Base-by-base conservation (phyloP, 1,140 invertebrate genomes). In the Cheumatopsyche charites region DNA sequence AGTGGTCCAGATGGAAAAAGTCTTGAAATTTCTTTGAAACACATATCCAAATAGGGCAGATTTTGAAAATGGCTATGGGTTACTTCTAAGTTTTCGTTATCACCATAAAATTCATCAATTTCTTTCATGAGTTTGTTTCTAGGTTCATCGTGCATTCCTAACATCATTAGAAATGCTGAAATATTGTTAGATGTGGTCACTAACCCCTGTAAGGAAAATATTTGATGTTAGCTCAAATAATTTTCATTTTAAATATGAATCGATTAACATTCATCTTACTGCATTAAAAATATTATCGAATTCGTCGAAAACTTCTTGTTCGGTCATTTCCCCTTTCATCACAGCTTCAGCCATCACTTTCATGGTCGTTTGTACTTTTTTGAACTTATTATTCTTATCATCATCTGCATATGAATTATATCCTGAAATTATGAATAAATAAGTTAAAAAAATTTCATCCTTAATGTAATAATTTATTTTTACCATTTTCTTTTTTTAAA, bases 281-380 rank as follows among this genome's bases (percentile, higher is more conserved):
- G 66, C 23, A 68, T 55, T 55, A 15, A 15, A 68, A 55, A 68
- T 55, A 13, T 55, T 68, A 13, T 68, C 49, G 21, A 68, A 55
- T 36, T 52, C 47, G 21, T 52, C 66, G 1, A 55, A 17, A 5
- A 68, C 26, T 36, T 55, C 66, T 55, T 68, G 47, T 21, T 36
- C 43, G 7, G 23, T 29, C 0, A 68, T 15, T 55, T 55, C 15
- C 19, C 66, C 66, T 36, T 55, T 21, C 4, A 55, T n/a, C 6
- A 55, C 5, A 0, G 25, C 66, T 1, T 68, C 29, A n/a, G 4
- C 2, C 29, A 68, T 11, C 1, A 43, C 13, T 19, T 68, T 47
- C 12, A 55, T 36, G 25, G 9, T 25, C 11, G 55, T 52, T 21
- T 23, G 19, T 1, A 15, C 9, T 23, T 55, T 55, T 23, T 12